phyloP scores from a whole-genome alignment of 2,888 invertebrate genomes.

The Hofmannophila pseudospretella region DNA sequence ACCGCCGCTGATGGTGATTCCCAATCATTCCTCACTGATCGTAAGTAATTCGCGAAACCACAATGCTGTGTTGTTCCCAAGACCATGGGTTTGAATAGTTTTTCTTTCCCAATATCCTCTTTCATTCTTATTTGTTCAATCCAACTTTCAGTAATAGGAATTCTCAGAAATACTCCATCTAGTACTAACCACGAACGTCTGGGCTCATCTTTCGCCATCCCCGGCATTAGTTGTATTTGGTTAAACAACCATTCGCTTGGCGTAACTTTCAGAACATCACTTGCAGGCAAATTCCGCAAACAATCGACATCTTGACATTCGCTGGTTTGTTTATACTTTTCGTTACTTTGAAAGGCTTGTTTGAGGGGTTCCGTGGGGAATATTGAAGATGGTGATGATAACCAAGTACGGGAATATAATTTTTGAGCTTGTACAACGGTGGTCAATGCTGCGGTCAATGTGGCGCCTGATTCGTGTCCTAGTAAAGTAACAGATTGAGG shows the following conservation, averaged over 20 bases:
- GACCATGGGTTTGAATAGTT: conserved; percentile 74
- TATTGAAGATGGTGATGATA: conserved; percentile 86
- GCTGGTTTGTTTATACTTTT: conserved; percentile 76
- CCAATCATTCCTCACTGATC: too few species aligned
- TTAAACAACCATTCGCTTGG: too few species aligned
- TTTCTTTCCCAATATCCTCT: conserved; percentile 55
- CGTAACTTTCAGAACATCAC: conserved; percentile 82
- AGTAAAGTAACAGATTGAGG: conserved; percentile 86
- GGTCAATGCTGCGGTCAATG: conserved; percentile 86
- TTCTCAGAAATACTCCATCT: conserved; percentile 83
- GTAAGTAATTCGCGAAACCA: too few species aligned
- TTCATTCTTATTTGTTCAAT: conserved; percentile 57
- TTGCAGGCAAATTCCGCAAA: conserved; percentile 69
- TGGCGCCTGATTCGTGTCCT: conserved; percentile 92
- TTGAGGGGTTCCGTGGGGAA: conserved; percentile 81
- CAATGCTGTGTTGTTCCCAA: conserved; percentile 87
- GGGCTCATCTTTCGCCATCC: too few species aligned
- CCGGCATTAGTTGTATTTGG: too few species aligned
- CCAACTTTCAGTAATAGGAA: conserved; percentile 83
- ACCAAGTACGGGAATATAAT: conserved; percentile 87
- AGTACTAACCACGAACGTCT: conserved; percentile 87
- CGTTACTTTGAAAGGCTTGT: conserved; percentile 79
- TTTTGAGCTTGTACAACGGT: conserved; percentile 78
- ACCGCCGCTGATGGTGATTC: too few species aligned
- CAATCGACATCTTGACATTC: conserved; percentile 79